Evolutionary conservation across 2,888 invertebrate genomes (phyloP), one percentile per base, ranked within the genome.

Genomic region (Agriopis marginaria): DNA sequence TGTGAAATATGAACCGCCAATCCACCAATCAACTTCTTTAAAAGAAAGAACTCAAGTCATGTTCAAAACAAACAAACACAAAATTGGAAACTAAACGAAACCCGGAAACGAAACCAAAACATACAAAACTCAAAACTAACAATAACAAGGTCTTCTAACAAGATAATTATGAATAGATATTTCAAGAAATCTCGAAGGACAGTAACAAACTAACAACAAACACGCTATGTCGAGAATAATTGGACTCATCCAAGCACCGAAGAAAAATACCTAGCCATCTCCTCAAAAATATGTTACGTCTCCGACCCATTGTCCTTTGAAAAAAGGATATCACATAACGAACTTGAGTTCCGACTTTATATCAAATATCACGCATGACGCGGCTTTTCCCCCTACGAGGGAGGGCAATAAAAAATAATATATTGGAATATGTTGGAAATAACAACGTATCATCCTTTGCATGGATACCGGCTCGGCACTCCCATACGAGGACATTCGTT

Each of bases 361-460:
- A 94, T 94, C 94, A 93, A 94, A 94, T 94, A 94, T 93, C 94
- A 94, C 92, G 94, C 93, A 93, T 93, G 93, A 92, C 92, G 90
- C 89, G 84, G 84, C 85, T 79, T 82, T 84, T 58, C 58, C 86
- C 88, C 87, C 80, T 77, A 84, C 83, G 76, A 72, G 86, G 88
- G 90, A 84, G 86, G 90, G 93, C 92, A 93, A 94, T 94, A 94
- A 94, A 94, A 94, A 94, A 94, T 94, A 94, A 94, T 94, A 94
- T 94, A 94, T 94, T 94, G 94, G 94, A 94, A 94, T 94, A 94
- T 94, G 94, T 93, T 94, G 93, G 92, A 92, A 93, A 94, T 94
- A 94, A 94, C 94, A 92, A 90, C 89, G 94, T 93, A 94, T 93
- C 92, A 94, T 93, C 90, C 90, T 91, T 88, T 82, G 85, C 89